Base-by-base conservation (phyloP, 2,113 vertebrate species). In the Todiramphus chloris region DNA sequence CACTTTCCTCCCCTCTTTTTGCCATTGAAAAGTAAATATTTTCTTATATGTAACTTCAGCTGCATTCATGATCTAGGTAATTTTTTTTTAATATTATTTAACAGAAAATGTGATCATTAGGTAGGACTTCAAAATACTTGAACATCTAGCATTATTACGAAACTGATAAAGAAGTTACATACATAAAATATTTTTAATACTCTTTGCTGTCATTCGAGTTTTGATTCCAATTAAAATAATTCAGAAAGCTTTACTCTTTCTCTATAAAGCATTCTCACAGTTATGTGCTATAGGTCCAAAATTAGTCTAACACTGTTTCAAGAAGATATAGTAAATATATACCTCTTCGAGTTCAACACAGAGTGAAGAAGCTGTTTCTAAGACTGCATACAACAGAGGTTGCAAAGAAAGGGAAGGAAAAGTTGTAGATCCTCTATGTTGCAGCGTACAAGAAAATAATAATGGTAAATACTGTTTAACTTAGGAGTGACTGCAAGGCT, bases 21-120 rank as follows among this genome's bases (percentile, higher is more conserved):
- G 11, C 10, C 6, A 30, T 2, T 43, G 13, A 53, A 67, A 58
- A 55, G 1, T 1, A 67, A 48, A 16, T 33, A 30, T 53, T 72
- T 48, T 48, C 8, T 62, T 67, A 25, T 8, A 4, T 10, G 6
- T 25, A 80, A 50, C 4, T 76, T 8, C 8, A 55, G 24, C 7
- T 79, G 14, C 11, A 37, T 59, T 44, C 4, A n/a, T 21, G 2
- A 23, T 11, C 1, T 33, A 5, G 3, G 0, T 18, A 70, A 23
- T 39, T 58, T 23, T 35, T 63, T 30, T 13, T n/a, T 48, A 31
- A 28, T 75, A 59, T 69, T 51, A 18, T 23, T 9, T 27, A 67
- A 66, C 70, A 64, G 21, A 37, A 66, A 35, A 20, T 10, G 13
- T 66, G 20, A 31, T 35, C 7, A 21, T 21, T 64, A 73, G 5